These are phyloP conservation scores for Drosophila oshimai DNA, from an alignment of 1,140 invertebrate genomes.

Conservation along the genomic window DNA sequence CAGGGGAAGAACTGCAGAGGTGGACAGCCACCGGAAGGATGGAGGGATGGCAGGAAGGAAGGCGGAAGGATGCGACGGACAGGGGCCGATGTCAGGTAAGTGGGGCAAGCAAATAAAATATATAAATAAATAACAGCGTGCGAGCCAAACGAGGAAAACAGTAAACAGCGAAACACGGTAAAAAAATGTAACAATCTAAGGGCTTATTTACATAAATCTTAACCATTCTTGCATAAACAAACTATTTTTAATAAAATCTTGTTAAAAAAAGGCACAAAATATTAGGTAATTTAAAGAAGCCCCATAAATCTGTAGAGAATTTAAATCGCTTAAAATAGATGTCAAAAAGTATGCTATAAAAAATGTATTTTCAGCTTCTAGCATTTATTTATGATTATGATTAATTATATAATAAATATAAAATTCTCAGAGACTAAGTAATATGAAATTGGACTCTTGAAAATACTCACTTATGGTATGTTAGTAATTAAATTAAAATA, in stretches of 20 bases:
- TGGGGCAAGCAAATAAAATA: constrained; percentile 52
- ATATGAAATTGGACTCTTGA: no score
- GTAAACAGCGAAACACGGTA: constrained; percentile 23
- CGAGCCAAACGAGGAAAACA: constrained; percentile 26
- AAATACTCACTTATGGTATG: no score
- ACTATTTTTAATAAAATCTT: background rate
- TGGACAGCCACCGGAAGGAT: constrained; percentile 9
- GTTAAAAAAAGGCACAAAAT: background rate
- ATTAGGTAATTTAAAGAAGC: no score
- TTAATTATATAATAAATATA: no score
- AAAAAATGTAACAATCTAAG: background rate
- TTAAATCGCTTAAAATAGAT: no score
- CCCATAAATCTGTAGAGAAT: no score
- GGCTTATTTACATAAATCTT: background rate
- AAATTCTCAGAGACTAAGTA: no score
- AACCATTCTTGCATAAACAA: background rate
- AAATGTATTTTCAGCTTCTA: no score
- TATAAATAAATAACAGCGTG: constrained; percentile 60
- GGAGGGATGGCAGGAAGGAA: constrained; percentile 29
- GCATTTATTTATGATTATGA: no score
- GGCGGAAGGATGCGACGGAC: constrained; percentile 16
- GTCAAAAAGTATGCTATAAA: no score
- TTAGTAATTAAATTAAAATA: no score
- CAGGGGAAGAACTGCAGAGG: background rate
- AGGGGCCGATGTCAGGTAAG: constrained; percentile 50